These are phyloP conservation scores for Scyliorhinus canicula DNA, from an alignment of 2,797 vertebrate species.

Conservation along the genomic window DNA sequence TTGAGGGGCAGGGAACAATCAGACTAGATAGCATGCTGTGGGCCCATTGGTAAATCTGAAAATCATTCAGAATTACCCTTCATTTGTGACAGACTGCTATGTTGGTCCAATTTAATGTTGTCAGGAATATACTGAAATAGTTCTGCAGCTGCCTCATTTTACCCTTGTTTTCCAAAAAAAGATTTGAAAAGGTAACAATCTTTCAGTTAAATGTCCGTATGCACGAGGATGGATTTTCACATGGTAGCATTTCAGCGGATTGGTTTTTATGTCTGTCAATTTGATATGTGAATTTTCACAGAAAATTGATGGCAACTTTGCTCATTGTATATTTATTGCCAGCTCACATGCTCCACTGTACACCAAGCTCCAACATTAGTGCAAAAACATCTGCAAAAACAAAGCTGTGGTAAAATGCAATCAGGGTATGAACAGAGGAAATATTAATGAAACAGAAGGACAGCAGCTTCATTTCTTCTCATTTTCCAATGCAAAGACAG, in stretches of 20 bases:
- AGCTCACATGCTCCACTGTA: not conserved
- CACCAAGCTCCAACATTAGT: not conserved
- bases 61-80: not conserved
- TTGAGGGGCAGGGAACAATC: not conserved
- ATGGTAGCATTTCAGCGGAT: not conserved
- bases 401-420: not conserved
- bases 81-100: not conserved
- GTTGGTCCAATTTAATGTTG: not conserved
- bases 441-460: not conserved
- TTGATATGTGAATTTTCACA: not conserved
- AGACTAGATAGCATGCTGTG: not conserved
- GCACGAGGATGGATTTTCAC: not conserved
- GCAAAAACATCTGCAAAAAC: not conserved
- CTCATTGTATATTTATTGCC: not conserved
- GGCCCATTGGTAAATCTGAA: not conserved
- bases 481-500: not conserved
- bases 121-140: not conserved
- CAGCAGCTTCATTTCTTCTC: not conserved
- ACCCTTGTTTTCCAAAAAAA: not conserved
- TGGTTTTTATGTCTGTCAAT: not conserved
- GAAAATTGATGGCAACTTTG: not conserved
- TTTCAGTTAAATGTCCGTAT: not conserved
- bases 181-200: not conserved
- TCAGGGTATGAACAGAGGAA: not conserved
- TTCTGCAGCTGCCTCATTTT: not conserved